Evolutionary conservation across 2,888 invertebrate genomes (phyloP).

Genomic region (Drosophila subquinaria): DNA sequence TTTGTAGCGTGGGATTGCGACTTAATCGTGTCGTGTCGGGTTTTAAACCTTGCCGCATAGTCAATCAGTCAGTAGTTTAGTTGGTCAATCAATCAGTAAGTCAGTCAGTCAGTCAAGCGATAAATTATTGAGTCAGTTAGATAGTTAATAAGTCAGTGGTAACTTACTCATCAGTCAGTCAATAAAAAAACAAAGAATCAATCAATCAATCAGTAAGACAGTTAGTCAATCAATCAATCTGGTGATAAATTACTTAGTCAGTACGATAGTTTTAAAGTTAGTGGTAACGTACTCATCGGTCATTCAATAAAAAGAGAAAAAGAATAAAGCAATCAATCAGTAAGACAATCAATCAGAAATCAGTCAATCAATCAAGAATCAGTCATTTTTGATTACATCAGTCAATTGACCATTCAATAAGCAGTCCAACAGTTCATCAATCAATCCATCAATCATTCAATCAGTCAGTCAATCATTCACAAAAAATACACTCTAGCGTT

Average conservation of each 20-base stretch:
- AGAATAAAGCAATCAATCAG: neutral
- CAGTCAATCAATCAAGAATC: neutral
- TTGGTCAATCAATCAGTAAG: neutral
- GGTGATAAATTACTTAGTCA: neutral
- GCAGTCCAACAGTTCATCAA: neutral
- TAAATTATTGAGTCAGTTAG: neutral
- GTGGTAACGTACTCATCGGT: neutral
- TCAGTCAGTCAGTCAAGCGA: neutral
- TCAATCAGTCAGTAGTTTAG: conserved; percentile 1
- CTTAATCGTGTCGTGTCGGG: neutral
- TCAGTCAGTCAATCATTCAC: too few species aligned
- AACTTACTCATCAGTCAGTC: neutral
- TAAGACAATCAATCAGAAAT: neutral
- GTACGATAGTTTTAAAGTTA: neutral
- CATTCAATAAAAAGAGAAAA: neutral
- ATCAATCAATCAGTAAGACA: neutral
- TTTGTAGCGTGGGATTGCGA: conserved; percentile 14
- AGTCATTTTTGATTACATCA: neutral
- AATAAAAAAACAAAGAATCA: neutral
- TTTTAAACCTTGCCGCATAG: neutral
- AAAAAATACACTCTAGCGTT: too few species aligned
- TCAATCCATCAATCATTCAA: too few species aligned
- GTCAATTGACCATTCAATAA: neutral
- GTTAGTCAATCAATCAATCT: neutral
- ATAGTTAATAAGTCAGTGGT: neutral